These are phyloP conservation scores for Formicarius rufipectus DNA, from an alignment of 2,113 vertebrate genomes.

Conservation along the genomic window DNA sequence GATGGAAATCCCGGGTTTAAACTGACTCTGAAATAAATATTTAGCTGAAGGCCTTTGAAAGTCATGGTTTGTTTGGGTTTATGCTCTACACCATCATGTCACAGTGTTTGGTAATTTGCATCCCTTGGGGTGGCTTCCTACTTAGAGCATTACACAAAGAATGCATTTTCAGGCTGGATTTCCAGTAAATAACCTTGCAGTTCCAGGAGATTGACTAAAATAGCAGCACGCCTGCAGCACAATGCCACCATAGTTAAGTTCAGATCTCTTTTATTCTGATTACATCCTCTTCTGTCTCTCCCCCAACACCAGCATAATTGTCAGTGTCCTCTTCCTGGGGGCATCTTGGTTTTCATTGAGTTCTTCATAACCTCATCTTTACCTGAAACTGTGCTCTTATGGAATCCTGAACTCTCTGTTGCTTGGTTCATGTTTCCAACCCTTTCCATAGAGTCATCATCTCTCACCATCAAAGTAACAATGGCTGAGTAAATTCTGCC, in stretches of 20 bases:
- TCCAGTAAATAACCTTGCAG: conserved; percentile 63
- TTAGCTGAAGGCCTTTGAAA: conserved; percentile 58
- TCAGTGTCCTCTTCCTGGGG: neutral
- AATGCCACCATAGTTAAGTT: neutral
- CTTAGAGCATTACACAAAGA: conserved; percentile 51
- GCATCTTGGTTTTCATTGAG: neutral
- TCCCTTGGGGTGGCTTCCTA: conserved; percentile 54
- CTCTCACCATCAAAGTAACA: neutral
- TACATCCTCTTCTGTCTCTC: neutral
- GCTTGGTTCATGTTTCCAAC: neutral
- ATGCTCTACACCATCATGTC: conserved; percentile 18
- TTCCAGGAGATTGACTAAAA: conserved; percentile 57
- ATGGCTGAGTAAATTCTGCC: neutral
- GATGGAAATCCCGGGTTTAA: conserved; percentile 17
- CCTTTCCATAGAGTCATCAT: neutral
- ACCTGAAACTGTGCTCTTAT: neutral
- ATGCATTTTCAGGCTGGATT: conserved; percentile 55
- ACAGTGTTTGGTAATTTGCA: conserved; percentile 47
- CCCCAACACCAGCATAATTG: neutral
- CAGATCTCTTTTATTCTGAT: neutral
- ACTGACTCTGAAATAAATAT: conserved; percentile 66
- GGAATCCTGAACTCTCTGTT: neutral
- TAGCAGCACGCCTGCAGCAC: conserved; percentile 27
- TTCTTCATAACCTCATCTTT: neutral
- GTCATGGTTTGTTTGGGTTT: conserved; percentile 65